These are phyloP conservation scores for Sthenelais limicola DNA, from an alignment of 2,888 invertebrate genomes.

Conservation along the genomic window DNA sequence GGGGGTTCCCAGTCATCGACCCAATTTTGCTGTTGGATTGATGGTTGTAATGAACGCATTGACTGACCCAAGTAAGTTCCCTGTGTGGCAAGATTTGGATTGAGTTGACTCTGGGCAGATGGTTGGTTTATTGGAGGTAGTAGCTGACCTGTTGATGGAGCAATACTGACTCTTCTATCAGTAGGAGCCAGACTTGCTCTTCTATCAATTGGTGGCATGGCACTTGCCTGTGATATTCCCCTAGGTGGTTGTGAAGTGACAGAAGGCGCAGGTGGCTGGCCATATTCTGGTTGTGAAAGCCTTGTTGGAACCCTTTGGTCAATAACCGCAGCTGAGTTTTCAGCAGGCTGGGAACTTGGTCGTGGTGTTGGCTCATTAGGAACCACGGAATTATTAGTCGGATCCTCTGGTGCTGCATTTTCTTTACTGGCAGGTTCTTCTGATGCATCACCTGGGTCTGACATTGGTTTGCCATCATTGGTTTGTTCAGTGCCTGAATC, in stretches of 20 bases:
- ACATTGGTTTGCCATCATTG: slow-evolving; percentile 1
- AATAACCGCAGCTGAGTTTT: background rate
- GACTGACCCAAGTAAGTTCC: background rate
- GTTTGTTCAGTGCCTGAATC: background rate
- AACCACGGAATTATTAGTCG: too few relatives aligned
- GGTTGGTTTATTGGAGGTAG: background rate
- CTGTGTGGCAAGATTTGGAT: background rate
- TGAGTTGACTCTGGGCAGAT: background rate
- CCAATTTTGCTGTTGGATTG: background rate
- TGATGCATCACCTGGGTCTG: background rate
- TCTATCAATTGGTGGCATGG: slow-evolving; percentile 12
- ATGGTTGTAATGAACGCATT: background rate
- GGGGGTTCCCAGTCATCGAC: slow-evolving; percentile 2
- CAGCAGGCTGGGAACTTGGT: too few relatives aligned
- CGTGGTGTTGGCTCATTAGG: too few relatives aligned
- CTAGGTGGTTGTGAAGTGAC: background rate
- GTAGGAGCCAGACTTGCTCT: slow-evolving; percentile 17
- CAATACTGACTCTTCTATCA: background rate
- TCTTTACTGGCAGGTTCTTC: too few relatives aligned
- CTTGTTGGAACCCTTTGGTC: background rate
- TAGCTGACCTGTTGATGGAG: background rate
- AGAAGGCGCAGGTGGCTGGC: slow-evolving; percentile 9
- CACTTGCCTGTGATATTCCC: background rate
- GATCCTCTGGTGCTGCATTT: too few relatives aligned
- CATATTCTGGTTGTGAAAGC: background rate